Evolutionary conservation across 2,888 invertebrate genomes (phyloP).

Genomic region (Campopleginae sp.): DNA sequence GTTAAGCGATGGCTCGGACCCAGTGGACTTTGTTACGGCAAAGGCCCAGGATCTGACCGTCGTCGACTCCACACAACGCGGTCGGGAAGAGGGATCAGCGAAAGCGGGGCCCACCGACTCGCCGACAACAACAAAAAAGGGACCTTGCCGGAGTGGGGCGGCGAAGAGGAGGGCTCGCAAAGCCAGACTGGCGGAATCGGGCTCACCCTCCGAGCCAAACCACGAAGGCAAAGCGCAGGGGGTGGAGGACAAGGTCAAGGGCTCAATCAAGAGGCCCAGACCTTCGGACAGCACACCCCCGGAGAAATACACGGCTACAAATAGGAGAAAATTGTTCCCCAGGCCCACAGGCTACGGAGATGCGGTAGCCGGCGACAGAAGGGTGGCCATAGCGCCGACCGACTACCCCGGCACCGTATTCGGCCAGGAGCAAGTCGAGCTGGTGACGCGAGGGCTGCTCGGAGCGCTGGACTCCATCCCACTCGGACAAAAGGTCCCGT

Average conservation of each 20-base stretch:
- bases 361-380: neutral
- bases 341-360: too few relatives aligned
- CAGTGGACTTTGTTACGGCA: neutral
- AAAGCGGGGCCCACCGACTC: neutral
- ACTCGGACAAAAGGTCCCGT: conserved; percentile 22
- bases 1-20: too few relatives aligned
- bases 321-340: too few relatives aligned
- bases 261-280: too few relatives aligned
- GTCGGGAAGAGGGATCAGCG: neutral
- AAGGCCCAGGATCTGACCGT: neutral
- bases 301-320: too few relatives aligned
- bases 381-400: neutral
- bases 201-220: neutral
- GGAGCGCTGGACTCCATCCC: neutral
- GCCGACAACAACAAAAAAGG: neutral
- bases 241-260: too few relatives aligned
- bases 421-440: neutral
- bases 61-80: neutral
- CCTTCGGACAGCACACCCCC: too few relatives aligned
- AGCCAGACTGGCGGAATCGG: neutral
- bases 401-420: neutral
- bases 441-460: neutral
- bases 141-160: neutral
- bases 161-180: neutral
- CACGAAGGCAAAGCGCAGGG: too few relatives aligned